These are phyloP conservation scores for Cryptocheilus praepositus DNA, from an alignment of 2,888 invertebrate genomes.

Conservation along the genomic window DNA sequence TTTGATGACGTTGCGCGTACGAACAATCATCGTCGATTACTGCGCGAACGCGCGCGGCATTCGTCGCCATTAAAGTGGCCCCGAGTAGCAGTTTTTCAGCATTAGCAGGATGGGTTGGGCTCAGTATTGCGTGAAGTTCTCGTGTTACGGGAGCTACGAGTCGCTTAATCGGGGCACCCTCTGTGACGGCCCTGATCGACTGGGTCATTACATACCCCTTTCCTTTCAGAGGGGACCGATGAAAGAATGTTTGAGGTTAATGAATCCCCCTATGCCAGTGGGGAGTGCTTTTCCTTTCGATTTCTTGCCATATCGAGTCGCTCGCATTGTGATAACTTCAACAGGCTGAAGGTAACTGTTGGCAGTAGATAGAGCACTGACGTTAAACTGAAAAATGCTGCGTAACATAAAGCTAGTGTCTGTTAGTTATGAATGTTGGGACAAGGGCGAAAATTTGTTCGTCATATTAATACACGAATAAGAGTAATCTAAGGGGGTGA, in stretches of 20 bases:
- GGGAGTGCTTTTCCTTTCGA: too few species aligned
- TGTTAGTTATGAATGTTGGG: too few species aligned
- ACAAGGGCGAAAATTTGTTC: too few species aligned
- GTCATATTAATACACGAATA: too few species aligned
- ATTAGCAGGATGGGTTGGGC: slow-evolving; percentile 57
- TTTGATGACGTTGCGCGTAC: neutral
- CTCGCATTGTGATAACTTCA: too few species aligned
- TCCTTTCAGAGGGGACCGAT: neutral
- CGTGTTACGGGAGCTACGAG: slow-evolving; percentile 36
- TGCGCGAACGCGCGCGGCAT: slow-evolving; percentile 12
- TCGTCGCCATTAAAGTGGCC: slow-evolving; percentile 45
- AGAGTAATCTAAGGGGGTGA: too few species aligned
- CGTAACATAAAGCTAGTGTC: too few species aligned
- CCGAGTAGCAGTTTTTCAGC: slow-evolving; percentile 39
- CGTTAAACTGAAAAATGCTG: too few species aligned
- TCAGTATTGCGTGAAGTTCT: slow-evolving; percentile 35
- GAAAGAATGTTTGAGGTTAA: slow-evolving; percentile 1
- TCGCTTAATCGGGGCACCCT: slow-evolving; percentile 58
- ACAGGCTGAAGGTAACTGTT: too few species aligned
- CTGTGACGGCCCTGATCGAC: slow-evolving; percentile 59
- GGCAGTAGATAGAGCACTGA: too few species aligned
- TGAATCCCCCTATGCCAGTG: neutral
- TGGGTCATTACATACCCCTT: slow-evolving; percentile 24
- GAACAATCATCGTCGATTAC: slow-evolving; percentile 3
- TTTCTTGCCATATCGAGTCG: too few species aligned